Base-by-base conservation (phyloP, 1,140 invertebrate species). In the Drosophila watanabei region DNA sequence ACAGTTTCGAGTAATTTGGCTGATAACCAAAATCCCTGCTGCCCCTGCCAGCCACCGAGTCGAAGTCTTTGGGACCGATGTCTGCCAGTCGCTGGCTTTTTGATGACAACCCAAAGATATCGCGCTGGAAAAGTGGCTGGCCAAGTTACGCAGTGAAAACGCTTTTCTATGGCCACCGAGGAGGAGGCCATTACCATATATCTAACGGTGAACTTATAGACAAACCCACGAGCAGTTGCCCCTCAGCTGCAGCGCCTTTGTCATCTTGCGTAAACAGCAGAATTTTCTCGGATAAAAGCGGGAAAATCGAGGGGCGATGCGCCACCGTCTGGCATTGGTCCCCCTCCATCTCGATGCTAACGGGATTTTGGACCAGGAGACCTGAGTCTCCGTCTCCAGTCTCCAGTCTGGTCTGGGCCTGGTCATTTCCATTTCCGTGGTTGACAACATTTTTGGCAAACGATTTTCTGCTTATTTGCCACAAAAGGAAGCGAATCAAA, bases 391-490 rank as follows among this genome's bases (percentile, higher is more conserved):
- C 45, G 45, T 46, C 51, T n/a, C 46, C 2, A 24, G 61, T 68
- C 66, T 52, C 20, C 20, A 56, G 75, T 62, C 75, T 79, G 35
- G 32, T 59, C 75, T 79, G 35, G 32, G 82, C 64, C 62, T 80
- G 86, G 82, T 89, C 86, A 89, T 90, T 90, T 89, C 79, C 81
- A 89, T 89, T 89, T 90, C 79, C 79, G 63, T 75, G 72, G 61
- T 71, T 89, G 86, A 80, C 79, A 86, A 89, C 46, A 90, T 90
- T 90, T 90, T 89, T 89, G 86, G 86, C 86, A 90, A 86, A 60
- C 78, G 86, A 89, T 89, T 89, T 89, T 89, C 82, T 90, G 86
- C 86, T 89, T 90, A 90, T 86, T 89, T 89, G 82, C 82, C 68
- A 68, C 82, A 90, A 82, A 85, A 73, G 59, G 66, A 84, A 71